A percentile compares a stretch with the other conserved stretches of the same genome.
Conservation (phyloP, 2,888 invertebrate species). For the Neoscelio sp. region DNA sequence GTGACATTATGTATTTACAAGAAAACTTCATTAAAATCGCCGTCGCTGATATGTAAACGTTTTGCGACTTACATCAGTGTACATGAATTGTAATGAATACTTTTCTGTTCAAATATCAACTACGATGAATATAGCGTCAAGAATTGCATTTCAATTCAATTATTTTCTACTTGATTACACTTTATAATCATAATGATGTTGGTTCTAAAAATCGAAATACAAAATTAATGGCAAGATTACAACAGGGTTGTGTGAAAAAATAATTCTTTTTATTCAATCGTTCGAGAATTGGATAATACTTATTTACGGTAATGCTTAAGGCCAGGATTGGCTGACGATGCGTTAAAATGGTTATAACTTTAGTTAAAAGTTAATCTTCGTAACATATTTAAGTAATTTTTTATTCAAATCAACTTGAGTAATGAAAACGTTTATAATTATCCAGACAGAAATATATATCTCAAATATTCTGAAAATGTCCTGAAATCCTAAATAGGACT, state of each 20-base stretch:
- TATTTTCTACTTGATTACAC: slow-evolving; percentile 59
- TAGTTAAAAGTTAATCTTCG: too few species aligned
- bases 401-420: too few species aligned
- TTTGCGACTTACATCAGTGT: slow-evolving; percentile 66
- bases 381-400: too few species aligned
- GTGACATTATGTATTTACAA: slow-evolving; percentile 60
- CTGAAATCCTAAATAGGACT: too few species aligned
- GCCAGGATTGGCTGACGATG: not conserved
- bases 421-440: too few species aligned
- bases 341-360: too few species aligned
- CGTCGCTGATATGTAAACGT: slow-evolving; percentile 71
- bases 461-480: too few species aligned
- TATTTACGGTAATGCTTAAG: slow-evolving; percentile 13
- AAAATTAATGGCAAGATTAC: slow-evolving; percentile 61
- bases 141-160: slow-evolving; percentile 46
- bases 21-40: slow-evolving; percentile 61
- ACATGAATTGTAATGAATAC: slow-evolving; percentile 61
- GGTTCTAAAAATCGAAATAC: slow-evolving; percentile 28
- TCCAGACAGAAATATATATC: too few species aligned
- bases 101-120: slow-evolving; percentile 56
- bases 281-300: slow-evolving; percentile 24
- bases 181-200: slow-evolving; percentile 36
- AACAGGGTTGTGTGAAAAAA: slow-evolving; percentile 24
- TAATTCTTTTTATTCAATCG: slow-evolving; percentile 7
- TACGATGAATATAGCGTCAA: slow-evolving; percentile 58